Evolutionary conservation across 2,888 invertebrate species (phyloP), one percentile per base, ranked within the genome.

Genomic region (Colletes collaris): DNA sequence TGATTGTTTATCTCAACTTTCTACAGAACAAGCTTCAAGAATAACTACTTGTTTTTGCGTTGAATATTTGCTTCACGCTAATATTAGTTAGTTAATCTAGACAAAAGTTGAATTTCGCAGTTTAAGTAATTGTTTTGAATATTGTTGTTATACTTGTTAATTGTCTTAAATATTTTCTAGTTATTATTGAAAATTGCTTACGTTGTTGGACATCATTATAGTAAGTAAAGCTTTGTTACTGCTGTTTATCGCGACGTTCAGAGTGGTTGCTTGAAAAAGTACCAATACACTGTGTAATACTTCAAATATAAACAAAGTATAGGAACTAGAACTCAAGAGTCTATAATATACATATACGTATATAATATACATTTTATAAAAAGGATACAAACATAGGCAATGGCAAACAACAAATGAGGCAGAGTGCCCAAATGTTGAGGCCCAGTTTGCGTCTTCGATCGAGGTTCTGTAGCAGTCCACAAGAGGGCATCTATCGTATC

Each of bases 131-230:
- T 56, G 11, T 13, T n/a, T 58, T 37, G 7, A 4, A 50, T 27
- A 27, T 27, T 27, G 1, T 27, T 27, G 27, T 27, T 27, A 27
- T 27, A 2, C 27, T 27, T 27, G 27, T 27, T 27, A 27, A 27
- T 27, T 27, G 27, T 2, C 2, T 27, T 27, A 27, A 58, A 19
- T 11, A 35, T 4, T 37, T 16, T 58, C 7, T 56, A 40, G 3
- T 4, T 11, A 58, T 37, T n/a, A 19, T 40, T 37, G n/a, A 8
- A 13, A 44, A 16, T n/a, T 62, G 95, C 97, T 96, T 94, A 98
- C 98, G 94, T 99, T 99, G 93, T 99, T 99, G 8, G 99, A 99
- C 97, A 99, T 98, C 98, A 99, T 99, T 83, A 99, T 99, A 19
- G 99, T 99, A 13, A 99, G 95, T 37, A 99, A 95, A 64, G 99